Evolutionary conservation across 1,140 invertebrate genomes (phyloP), one percentile per base, ranked within the genome.

Genomic region (Microplitis demolitor): DNA sequence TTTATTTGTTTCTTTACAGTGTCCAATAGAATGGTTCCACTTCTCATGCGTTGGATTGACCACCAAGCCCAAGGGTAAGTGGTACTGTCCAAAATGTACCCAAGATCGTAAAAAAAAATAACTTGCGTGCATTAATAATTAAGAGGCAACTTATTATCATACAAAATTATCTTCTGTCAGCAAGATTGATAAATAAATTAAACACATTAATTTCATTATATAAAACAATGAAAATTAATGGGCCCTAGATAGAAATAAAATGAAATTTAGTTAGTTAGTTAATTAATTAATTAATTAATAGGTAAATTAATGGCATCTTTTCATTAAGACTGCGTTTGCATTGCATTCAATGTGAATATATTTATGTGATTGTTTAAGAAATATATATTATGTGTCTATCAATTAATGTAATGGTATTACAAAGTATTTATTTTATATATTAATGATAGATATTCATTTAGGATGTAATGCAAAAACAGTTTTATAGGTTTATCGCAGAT

Each of bases 1-100:
- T 16, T 37, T 45, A 74, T 5, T 63, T 72, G 66, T 64, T 68
- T 62, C 66, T 73, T 67, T 91, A 61, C 84, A 96, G 93, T 97
- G 96, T 84, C 95, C 96, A 13, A 98, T 98, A 78, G 97, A 99
- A 87, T 99, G 98, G 98, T 99, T 99, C 87, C 97, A 99, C 86
- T 99, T 99, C 89, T 95, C 95, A 3, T 99, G 98, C 88, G 98
- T 99, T 74, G 96, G 95, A 39, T 89, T 99, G 34, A 97, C 93
- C 64, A 96, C 93, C n/a, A 99, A 98, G 84, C 98, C 98, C 0
- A 99, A 99, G 89, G 98, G 97, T 9, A 98, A 98, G 88, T 99
- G 98, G 97, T 99, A 94, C 84, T 99, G 98, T 88, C 97, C 97
- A 37, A 96, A 96, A 83, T 98, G 96, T 88, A 92, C 91, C 50